Conservation (phyloP, 2,888 invertebrate species). For the Leptarthrus brevirostris region DNA sequence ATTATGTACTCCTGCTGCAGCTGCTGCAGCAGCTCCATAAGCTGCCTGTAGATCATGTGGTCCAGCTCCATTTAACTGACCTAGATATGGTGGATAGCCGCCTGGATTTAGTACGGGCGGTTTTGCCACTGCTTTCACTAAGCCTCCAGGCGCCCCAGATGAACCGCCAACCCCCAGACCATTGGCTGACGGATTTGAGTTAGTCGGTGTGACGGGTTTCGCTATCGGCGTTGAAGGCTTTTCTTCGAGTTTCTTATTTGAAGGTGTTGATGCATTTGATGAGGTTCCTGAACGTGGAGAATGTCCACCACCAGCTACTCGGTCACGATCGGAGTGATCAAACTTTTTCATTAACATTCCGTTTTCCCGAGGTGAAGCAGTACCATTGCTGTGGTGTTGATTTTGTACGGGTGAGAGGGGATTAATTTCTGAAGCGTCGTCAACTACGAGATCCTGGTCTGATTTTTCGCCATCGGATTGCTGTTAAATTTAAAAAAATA, state of each 20-base stretch:
- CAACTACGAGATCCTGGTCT: slow-evolving; percentile 93
- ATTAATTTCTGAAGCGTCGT: slow-evolving; percentile 85
- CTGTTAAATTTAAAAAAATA: slow-evolving; percentile 64
- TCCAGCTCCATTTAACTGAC: slow-evolving; percentile 70
- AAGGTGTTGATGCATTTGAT: slow-evolving; percentile 91
- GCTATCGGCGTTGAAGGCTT: slow-evolving; percentile 92
- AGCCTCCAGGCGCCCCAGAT: slow-evolving; percentile 45
- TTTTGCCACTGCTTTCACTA: slow-evolving; percentile 57
- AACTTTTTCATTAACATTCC: slow-evolving; percentile 71
- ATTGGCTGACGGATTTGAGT: slow-evolving; percentile 69
- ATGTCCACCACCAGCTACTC: slow-evolving; percentile 62
- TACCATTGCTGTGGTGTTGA: slow-evolving; percentile 62
- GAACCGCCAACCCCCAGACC: slow-evolving; percentile 66
- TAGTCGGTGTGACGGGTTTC: slow-evolving; percentile 89
- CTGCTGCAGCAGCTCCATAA: slow-evolving; percentile 64
- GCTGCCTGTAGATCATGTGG: slow-evolving; percentile 73
- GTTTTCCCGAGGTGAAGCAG: slow-evolving; percentile 90
- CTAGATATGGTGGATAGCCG: slow-evolving; percentile 73
- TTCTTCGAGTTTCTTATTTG: slow-evolving; percentile 87
- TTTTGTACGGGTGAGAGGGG: slow-evolving; percentile 77
- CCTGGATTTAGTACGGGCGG: slow-evolving; percentile 56
- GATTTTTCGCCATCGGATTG: slow-evolving; percentile 87
- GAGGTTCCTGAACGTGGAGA: slow-evolving; percentile 80
- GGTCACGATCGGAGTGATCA: slow-evolving; percentile 57
- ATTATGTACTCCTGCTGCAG: slow-evolving; percentile 71